These are phyloP conservation scores for Polypedilum vanderplanki DNA, from an alignment of 1,140 invertebrate genomes.

Conservation along the genomic window DNA sequence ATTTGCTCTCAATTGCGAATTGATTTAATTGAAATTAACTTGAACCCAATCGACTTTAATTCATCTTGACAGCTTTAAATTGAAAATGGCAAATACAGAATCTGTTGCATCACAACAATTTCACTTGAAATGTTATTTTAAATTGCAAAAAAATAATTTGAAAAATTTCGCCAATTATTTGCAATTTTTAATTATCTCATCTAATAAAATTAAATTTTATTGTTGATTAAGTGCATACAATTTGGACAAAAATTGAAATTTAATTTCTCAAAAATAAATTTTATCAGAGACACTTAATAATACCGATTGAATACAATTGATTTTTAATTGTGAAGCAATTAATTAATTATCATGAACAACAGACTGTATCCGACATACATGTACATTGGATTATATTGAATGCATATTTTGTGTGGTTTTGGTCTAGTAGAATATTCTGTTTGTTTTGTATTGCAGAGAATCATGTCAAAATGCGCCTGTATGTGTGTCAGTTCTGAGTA, in stretches of 20 bases:
- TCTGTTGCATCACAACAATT: too few relatives aligned
- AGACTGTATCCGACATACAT: neutral
- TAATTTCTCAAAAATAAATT: neutral
- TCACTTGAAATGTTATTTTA: too few relatives aligned
- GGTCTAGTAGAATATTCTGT: neutral
- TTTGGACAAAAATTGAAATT: neutral
- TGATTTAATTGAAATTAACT: constrained; percentile 1
- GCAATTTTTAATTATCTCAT: constrained; percentile 1
- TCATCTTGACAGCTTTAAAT: too few relatives aligned
- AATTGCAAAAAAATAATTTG: too few relatives aligned
- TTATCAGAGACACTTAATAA: neutral
- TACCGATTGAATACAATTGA: neutral
- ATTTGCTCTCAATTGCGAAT: constrained; percentile 14
- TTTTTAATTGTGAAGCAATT: constrained; percentile 19
- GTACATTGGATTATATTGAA: neutral
- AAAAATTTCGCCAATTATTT: neutral
- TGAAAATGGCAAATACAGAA: too few relatives aligned
- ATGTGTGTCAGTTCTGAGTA: neutral
- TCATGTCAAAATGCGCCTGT: neutral
- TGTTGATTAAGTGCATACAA: neutral
- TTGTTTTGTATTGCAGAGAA: neutral
- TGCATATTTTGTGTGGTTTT: neutral
- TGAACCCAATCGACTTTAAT: neutral
- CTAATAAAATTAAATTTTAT: neutral
- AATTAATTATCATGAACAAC: constrained; percentile 14